phyloP scores from a whole-genome alignment of 2,888 invertebrate species.

The Troides helena region DNA sequence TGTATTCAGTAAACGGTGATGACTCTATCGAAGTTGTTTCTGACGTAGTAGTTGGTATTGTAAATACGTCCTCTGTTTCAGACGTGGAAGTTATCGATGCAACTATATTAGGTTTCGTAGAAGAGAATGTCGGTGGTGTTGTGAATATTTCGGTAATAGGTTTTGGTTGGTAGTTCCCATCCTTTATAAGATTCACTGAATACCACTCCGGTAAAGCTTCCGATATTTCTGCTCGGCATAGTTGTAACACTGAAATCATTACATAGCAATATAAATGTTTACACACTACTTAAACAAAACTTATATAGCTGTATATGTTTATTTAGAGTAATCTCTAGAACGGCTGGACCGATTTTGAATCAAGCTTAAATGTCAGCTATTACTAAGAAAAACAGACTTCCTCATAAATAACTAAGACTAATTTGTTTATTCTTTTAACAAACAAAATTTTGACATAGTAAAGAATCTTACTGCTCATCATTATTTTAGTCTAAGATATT shows the following conservation, averaged over 20 bases:
- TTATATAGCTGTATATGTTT: too few species aligned
- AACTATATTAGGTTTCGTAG: slow-evolving; percentile 55
- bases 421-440: too few species aligned
- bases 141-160: slow-evolving; percentile 67
- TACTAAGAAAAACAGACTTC: too few species aligned
- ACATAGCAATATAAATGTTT: neutral
- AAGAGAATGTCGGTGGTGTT: slow-evolving; percentile 53
- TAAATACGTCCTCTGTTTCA: slow-evolving; percentile 10
- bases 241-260: slow-evolving; percentile 63
- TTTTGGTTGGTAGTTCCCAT: slow-evolving; percentile 61
- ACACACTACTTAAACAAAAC: too few species aligned
- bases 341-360: too few species aligned
- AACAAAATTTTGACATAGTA: too few species aligned
- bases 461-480: too few species aligned
- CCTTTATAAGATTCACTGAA: slow-evolving; percentile 67
- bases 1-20: slow-evolving; percentile 24
- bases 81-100: slow-evolving; percentile 27
- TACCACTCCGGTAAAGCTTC: slow-evolving; percentile 62
- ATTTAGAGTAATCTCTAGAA: too few species aligned
- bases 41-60: slow-evolving; percentile 25
- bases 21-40: slow-evolving; percentile 16
- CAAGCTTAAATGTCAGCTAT: too few species aligned
- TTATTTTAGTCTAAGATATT: too few species aligned
- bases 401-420: too few species aligned
- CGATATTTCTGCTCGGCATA: slow-evolving; percentile 64